Evolutionary conservation across 2,888 invertebrate genomes (phyloP).

Genomic region (Amphipoea lucens): DNA sequence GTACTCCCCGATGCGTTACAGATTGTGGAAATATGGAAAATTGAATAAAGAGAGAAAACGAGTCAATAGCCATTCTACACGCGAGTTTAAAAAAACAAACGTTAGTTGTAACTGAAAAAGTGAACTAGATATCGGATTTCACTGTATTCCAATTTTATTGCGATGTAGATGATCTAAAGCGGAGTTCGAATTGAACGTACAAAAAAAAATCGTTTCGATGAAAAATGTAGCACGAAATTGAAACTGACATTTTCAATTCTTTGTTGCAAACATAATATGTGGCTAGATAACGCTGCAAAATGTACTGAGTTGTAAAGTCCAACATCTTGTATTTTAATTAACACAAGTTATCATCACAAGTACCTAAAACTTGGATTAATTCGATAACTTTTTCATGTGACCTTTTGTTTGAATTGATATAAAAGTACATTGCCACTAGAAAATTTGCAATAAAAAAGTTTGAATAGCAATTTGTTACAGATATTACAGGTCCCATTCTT

Average conservation of each 20-base stretch:
- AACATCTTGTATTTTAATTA: conserved; percentile 3
- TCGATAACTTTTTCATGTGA: conserved; percentile 26
- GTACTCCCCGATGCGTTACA: background rate
- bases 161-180: conserved; percentile 21
- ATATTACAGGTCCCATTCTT: conserved; percentile 8
- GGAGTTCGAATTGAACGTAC: conserved; percentile 24
- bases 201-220: conserved; percentile 33
- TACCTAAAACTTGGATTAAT: conserved; percentile 11
- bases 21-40: conserved; percentile 4
- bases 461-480: conserved; percentile 1
- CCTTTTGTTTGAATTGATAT: conserved; percentile 10
- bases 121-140: conserved; percentile 32
- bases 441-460: conserved; percentile 1
- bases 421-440: conserved; percentile 14
- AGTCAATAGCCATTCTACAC: background rate
- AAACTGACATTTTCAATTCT: conserved; percentile 21
- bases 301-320: conserved; percentile 18
- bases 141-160: conserved; percentile 19
- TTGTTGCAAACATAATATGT: conserved; percentile 18
- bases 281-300: conserved; percentile 14
- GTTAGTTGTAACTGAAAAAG: conserved; percentile 23
- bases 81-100: conserved; percentile 11
- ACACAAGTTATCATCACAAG: conserved; percentile 4
- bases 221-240: conserved; percentile 34
- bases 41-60: conserved; percentile 6